Conservation (phyloP, 2,888 invertebrate genomes). For the Lingula anatina region DNA sequence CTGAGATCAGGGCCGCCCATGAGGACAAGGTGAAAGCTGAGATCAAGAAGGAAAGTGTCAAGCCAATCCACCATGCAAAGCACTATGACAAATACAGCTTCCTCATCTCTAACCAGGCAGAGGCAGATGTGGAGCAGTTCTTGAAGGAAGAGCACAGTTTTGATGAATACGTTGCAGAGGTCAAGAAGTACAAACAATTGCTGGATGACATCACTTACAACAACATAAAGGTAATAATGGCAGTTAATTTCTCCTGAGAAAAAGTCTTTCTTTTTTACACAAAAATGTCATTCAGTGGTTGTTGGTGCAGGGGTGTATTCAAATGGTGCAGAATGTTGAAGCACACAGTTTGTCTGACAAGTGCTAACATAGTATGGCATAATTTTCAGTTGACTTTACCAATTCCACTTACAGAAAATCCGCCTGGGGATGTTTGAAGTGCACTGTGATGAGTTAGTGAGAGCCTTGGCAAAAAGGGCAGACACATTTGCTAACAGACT, state of each 20-base stretch:
- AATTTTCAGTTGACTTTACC: too few species aligned
- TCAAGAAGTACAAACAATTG: conserved; percentile 54
- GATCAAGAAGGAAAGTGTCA: conserved; percentile 41
- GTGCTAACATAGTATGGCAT: too few species aligned
- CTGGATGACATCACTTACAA: conserved; percentile 55
- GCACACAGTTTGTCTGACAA: too few species aligned
- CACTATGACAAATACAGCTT: conserved; percentile 65
- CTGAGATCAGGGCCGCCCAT: conserved; percentile 64
- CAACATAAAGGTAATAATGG: conserved; percentile 41
- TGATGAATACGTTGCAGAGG: conserved; percentile 54
- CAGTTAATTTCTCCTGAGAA: too few species aligned
- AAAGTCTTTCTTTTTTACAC: too few species aligned
- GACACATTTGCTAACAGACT: conserved; percentile 66
- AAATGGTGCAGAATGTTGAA: too few species aligned
- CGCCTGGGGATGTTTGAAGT: conserved; percentile 81
- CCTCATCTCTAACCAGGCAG: conserved; percentile 55
- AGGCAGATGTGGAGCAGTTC: conserved; percentile 63
- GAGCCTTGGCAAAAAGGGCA: conserved; percentile 65
- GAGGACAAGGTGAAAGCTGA: conserved; percentile 60
- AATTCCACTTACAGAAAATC: conserved; percentile 61
- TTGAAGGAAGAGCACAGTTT: conserved; percentile 58
- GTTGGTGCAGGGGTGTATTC: too few species aligned
- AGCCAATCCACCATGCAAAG: conserved; percentile 47
- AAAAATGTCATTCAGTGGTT: too few species aligned
- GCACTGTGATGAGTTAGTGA: conserved; percentile 73